Evolutionary conservation across 2,888 invertebrate genomes (phyloP), one percentile per base, ranked within the genome.

Genomic region (Bimastos eiseni): DNA sequence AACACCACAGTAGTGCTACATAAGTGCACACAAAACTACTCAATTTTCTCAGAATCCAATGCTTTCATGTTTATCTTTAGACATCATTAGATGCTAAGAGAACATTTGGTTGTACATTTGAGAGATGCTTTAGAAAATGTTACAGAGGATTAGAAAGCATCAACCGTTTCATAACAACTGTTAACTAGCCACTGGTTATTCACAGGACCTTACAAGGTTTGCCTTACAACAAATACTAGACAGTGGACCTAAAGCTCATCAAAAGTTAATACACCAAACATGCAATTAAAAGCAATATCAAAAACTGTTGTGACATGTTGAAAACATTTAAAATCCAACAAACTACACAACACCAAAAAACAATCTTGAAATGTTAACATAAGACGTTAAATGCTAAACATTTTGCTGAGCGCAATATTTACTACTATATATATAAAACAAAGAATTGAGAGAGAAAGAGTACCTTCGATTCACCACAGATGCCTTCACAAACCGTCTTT

Each of bases 401-500:
- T 49, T 21, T 49, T 21, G 1, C 19, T 49, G 49, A 19, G 6
- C 3, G 49, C 15, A 21, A 49, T 21, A 49, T 49, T 49, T 70
- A 11, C 8, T 6, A 1, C 4, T 49, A 49, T 17, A n/a, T 30
- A 70, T 13, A 55, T 11, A 17, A 55, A 55, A 55, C 13, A 13
- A 55, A 19, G 33, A 44, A 89, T 4, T 13, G n/a, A n/a, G 5
- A 89, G 21, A 86, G 36, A 36, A 86, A 89, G 21, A 86, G 36
- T 86, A 86, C 86, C 86, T 86, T 86, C 8, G 86, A 36, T 24
- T 86, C 37, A 8, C 5, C 36, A 33, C 34, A 33, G 34, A 34
- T 37, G 30, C 86, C 86, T 86, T 86, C 86, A 34, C 36, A 86
- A 34, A 86, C 37, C 21, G 37, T 37, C 86, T 86, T 86, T 86